Percentiles rank a stretch among this genome's conserved stretches.
Conservation (phyloP, 2,888 invertebrate genomes). For the Oeneis ivallda region DNA sequence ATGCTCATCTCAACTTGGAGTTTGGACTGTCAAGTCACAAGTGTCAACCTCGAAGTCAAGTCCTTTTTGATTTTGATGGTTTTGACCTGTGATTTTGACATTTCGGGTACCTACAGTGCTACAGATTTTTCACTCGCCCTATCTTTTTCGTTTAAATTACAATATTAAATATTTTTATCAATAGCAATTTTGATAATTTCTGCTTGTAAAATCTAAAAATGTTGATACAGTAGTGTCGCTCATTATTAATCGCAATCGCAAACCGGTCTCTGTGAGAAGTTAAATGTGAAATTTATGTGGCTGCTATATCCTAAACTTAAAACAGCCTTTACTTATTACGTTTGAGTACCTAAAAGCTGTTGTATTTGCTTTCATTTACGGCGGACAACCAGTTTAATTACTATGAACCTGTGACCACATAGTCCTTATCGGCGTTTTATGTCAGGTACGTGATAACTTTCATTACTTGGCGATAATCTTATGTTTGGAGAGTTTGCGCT, state of each 20-base stretch:
- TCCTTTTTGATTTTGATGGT: background rate
- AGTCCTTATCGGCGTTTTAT: conserved; percentile 49
- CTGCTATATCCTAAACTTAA: conserved; percentile 20
- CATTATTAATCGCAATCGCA: conserved; percentile 1
- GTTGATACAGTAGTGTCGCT: background rate
- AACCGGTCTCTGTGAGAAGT: conserved; percentile 16
- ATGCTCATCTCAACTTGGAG: too few species aligned
- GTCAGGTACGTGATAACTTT: conserved; percentile 45
- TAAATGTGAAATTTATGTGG: conserved; percentile 22
- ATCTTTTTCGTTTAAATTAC: background rate
- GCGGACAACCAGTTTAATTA: conserved; percentile 24
- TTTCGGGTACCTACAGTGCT: background rate
- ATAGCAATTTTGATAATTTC: background rate
- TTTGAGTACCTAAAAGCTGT: conserved; percentile 17
- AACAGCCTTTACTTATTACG: conserved; percentile 29
- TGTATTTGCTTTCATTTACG: conserved; percentile 21
- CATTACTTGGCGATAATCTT: background rate
- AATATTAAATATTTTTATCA: background rate
- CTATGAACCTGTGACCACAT: conserved; percentile 31
- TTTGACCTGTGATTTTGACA: background rate
- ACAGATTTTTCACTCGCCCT: background rate
- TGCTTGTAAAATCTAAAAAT: conserved; percentile 2
- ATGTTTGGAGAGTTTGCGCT: background rate
- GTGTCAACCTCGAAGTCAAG: background rate
- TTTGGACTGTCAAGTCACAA: too few species aligned